These are phyloP conservation scores for Panopea generosa DNA, from an alignment of 2,888 invertebrate species.

Conservation along the genomic window DNA sequence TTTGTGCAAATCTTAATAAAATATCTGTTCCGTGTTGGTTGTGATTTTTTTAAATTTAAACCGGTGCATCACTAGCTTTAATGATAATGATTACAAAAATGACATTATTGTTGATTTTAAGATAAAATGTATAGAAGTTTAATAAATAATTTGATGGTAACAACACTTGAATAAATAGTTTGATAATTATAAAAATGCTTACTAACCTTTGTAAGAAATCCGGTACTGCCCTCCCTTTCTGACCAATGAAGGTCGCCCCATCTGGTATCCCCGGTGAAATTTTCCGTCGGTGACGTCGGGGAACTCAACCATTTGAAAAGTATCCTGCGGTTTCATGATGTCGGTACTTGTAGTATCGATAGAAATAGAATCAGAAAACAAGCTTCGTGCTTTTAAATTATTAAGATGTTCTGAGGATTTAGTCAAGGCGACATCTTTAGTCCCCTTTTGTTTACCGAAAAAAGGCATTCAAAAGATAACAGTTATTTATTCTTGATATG, in stretches of 20 bases:
- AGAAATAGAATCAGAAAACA: neutral
- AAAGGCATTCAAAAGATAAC: slow-evolving; percentile 11
- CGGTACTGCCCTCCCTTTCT: slow-evolving; percentile 99
- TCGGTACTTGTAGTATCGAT: neutral
- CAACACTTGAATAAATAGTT: too few relatives aligned
- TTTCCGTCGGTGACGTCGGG: slow-evolving; percentile 53
- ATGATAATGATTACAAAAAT: too few relatives aligned
- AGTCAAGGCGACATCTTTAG: slow-evolving; percentile 16
- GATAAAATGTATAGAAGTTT: too few relatives aligned
- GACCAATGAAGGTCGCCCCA: slow-evolving; percentile 88
- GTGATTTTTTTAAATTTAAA: too few relatives aligned
- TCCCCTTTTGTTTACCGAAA: slow-evolving; percentile 16
- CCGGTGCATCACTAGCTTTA: too few relatives aligned
- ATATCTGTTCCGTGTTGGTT: too few relatives aligned
- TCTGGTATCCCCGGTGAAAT: slow-evolving; percentile 63
- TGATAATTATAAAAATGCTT: too few relatives aligned
- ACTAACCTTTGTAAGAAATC: slow-evolving; percentile 94
- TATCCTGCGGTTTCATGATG: slow-evolving; percentile 50
- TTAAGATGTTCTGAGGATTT: slow-evolving; percentile 18
- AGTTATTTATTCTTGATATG: neutral
- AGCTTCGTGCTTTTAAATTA: slow-evolving; percentile 3
- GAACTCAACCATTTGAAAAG: slow-evolving; percentile 67
- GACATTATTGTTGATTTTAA: too few relatives aligned
- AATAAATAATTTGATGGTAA: too few relatives aligned
- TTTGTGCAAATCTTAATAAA: too few relatives aligned